These are phyloP conservation scores for Chrysoperla carnea DNA, from an alignment of 1,140 invertebrate species.

Conservation along the genomic window DNA sequence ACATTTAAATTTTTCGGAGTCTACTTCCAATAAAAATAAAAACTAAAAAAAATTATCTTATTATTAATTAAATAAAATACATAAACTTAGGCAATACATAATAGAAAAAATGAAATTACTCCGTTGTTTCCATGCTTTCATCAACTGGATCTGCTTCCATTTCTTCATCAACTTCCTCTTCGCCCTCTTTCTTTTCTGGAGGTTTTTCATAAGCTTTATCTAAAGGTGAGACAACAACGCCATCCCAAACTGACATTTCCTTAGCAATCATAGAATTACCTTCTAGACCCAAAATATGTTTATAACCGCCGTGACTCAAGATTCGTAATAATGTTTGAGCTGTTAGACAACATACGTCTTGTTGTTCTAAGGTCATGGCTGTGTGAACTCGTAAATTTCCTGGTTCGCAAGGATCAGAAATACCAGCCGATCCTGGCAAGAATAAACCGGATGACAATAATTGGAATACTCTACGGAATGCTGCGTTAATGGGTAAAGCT, in stretches of 20 bases:
- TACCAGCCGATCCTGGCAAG: conserved; percentile 84
- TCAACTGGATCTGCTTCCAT: conserved; percentile 28
- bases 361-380: conserved; percentile 81
- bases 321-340: conserved; percentile 75
- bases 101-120: neutral
- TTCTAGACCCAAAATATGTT: conserved; percentile 68
- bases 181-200: conserved; percentile 29
- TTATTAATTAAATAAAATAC: too few species aligned
- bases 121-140: conserved; percentile 23
- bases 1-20: too few species aligned
- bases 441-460: conserved; percentile 87
- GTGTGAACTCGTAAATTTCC: conserved; percentile 80
- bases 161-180: conserved; percentile 28
- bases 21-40: too few species aligned
- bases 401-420: conserved; percentile 85
- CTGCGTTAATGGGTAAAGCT: conserved; percentile 80
- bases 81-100: too few species aligned
- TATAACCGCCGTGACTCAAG: conserved; percentile 79
- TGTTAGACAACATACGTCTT: conserved; percentile 84
- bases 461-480: conserved; percentile 74
- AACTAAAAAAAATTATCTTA: too few species aligned
- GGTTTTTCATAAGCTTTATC: conserved; percentile 72
- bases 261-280: conserved; percentile 52
- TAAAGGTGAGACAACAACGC: conserved; percentile 81
- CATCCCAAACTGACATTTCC: conserved; percentile 85